A percentile compares a stretch with the other conserved stretches of the same genome.
Conservation (phyloP, 2,888 invertebrate species). For the Acronicta aceris region DNA sequence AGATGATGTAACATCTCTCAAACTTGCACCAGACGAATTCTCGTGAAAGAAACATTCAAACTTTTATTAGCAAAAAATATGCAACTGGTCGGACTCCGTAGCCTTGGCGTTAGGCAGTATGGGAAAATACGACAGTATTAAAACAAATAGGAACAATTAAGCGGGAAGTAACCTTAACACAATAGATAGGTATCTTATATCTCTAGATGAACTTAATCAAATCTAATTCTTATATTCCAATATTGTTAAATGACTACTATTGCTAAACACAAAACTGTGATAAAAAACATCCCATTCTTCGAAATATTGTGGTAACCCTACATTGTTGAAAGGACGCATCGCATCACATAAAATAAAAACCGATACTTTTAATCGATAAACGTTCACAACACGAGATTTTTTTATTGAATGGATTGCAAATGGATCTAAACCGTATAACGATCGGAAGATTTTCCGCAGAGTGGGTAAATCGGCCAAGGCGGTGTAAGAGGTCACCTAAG, state of each 20-base stretch:
- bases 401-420: conserved; percentile 18
- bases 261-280: too few species aligned
- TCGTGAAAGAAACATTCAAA: conserved; percentile 68
- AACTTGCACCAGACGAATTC: conserved; percentile 82
- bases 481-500: conserved; percentile 63
- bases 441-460: conserved; percentile 70
- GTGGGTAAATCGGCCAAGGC: conserved; percentile 77
- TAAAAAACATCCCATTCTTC: not conserved
- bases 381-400: conserved; percentile 35
- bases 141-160: conserved; percentile 17
- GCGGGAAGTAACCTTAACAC: conserved; percentile 33
- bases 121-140: conserved; percentile 29
- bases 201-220: not conserved
- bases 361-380: conserved; percentile 50
- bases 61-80: conserved; percentile 61
- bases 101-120: conserved; percentile 44
- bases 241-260: too few species aligned
- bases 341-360: conserved; percentile 33
- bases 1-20: conserved; percentile 81
- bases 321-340: not conserved
- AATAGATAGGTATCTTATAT: conserved; percentile 7
- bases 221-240: not conserved
- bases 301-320: conserved; percentile 12
- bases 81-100: conserved; percentile 34
- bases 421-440: conserved; percentile 41